These are phyloP conservation scores for Peromyscus attwateri DNA, from an alignment of 2,797 vertebrate genomes.

Conservation along the genomic window DNA sequence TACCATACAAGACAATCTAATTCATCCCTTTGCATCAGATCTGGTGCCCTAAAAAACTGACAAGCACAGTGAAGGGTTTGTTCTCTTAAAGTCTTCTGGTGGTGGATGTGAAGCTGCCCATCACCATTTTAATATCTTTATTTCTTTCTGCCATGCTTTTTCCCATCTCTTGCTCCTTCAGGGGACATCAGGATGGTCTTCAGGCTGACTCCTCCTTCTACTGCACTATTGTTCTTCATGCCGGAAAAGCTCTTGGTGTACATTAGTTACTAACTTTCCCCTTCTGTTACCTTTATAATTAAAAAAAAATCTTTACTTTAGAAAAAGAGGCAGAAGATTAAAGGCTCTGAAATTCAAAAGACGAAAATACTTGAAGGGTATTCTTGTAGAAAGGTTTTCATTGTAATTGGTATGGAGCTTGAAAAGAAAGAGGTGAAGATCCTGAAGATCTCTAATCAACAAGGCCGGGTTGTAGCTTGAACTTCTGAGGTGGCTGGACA, in stretches of 20 bases:
- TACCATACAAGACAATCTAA: too few species aligned
- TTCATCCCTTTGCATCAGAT: neutral
- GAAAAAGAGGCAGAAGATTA: slow-evolving; percentile 38
- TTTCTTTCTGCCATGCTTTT: neutral
- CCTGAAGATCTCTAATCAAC: neutral
- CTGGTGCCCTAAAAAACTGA: neutral
- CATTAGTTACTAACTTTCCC: slow-evolving; percentile 44
- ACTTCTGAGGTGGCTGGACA: neutral
- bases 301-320: slow-evolving; percentile 39
- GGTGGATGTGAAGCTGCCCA: neutral
- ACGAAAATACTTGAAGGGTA: slow-evolving; percentile 57
- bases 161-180: neutral
- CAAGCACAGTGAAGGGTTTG: neutral
- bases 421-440: slow-evolving; percentile 39
- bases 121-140: neutral
- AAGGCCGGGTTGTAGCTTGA: slow-evolving; percentile 1
- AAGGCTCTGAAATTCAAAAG: slow-evolving; percentile 68
- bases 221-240: neutral
- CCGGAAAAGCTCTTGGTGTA: neutral
- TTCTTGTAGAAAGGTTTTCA: slow-evolving; percentile 64
- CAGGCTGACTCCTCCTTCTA: neutral
- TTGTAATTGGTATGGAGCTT: slow-evolving; percentile 73
- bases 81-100: neutral
- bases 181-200: neutral
- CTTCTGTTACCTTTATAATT: neutral